A percentile compares a stretch with the other conserved stretches of the same genome.
phyloP scores from a whole-genome alignment of 2,113 vertebrate genomes.

The Ariopsis seemanni region DNA sequence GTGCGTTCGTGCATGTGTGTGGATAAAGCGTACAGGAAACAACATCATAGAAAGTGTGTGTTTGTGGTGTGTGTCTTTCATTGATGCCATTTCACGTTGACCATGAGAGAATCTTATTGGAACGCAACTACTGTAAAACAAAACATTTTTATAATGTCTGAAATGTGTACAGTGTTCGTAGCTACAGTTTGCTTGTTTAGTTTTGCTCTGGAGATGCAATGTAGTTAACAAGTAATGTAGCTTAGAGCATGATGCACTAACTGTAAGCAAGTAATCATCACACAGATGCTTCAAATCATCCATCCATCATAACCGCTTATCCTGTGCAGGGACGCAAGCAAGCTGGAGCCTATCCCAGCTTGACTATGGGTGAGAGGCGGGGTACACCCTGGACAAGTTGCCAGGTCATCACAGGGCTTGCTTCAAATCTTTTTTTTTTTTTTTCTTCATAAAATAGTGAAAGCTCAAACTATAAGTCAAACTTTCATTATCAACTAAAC shows the following conservation, averaged over 20 bases:
- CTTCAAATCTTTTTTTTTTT: background rate
- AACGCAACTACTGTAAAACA: background rate
- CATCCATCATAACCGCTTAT: no score
- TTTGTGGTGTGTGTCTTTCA: background rate
- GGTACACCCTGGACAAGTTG: no score
- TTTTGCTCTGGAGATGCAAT: background rate
- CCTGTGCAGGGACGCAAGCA: no score
- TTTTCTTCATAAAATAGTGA: background rate
- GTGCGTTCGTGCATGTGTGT: background rate
- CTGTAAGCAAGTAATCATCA: background rate
- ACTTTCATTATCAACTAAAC: background rate
- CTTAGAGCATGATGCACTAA: no score
- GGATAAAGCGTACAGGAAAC: background rate
- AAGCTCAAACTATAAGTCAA: background rate
- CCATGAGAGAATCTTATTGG: background rate
- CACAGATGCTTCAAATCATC: background rate
- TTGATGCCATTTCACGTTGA: background rate
- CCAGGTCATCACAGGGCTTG: no score
- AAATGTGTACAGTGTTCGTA: background rate
- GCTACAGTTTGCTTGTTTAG: background rate
- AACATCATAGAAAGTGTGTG: background rate
- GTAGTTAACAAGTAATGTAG: background rate
- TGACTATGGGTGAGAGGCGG: no score
- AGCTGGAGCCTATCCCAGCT: no score
- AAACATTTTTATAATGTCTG: background rate